These are phyloP conservation scores for Mohoua ochrocephala DNA, from an alignment of 2,113 vertebrate species.

Conservation along the genomic window DNA sequence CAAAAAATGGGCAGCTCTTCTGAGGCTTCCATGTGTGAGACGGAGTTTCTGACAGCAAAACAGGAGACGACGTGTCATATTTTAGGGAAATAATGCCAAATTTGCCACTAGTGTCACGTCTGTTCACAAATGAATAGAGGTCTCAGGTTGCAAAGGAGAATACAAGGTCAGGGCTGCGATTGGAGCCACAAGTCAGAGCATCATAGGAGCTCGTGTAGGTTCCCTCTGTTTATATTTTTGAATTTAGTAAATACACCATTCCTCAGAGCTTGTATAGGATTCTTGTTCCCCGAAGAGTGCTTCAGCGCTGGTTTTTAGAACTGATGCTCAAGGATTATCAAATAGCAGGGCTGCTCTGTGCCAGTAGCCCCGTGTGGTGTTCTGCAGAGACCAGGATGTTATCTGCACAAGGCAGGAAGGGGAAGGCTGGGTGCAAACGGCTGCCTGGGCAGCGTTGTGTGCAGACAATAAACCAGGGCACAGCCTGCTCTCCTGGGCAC, in stretches of 20 bases:
- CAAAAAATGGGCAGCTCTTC: background rate
- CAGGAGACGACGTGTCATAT: background rate
- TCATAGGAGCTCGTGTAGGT: background rate
- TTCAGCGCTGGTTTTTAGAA: background rate
- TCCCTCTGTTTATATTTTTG: background rate
- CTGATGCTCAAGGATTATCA: background rate
- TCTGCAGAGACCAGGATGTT: background rate
- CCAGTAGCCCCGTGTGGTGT: background rate
- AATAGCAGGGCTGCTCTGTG: background rate
- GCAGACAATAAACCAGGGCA: background rate
- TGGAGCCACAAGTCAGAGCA: background rate
- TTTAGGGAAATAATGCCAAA: background rate
- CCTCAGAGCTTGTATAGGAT: background rate
- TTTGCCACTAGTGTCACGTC: background rate
- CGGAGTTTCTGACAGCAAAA: background rate
- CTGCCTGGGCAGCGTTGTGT: background rate
- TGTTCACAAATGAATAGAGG: background rate
- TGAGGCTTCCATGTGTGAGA: background rate
- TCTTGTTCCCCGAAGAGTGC: background rate
- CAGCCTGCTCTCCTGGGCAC: fast-evolving
- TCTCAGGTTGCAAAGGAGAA: background rate
- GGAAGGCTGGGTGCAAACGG: background rate
- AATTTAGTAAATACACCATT: background rate
- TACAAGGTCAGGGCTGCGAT: background rate
- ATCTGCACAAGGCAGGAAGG: background rate